A percentile compares a stretch with the other conserved stretches of the same genome.
Conservation (phyloP, 2,113 vertebrate genomes). For the Herpetotheres cachinnans region DNA sequence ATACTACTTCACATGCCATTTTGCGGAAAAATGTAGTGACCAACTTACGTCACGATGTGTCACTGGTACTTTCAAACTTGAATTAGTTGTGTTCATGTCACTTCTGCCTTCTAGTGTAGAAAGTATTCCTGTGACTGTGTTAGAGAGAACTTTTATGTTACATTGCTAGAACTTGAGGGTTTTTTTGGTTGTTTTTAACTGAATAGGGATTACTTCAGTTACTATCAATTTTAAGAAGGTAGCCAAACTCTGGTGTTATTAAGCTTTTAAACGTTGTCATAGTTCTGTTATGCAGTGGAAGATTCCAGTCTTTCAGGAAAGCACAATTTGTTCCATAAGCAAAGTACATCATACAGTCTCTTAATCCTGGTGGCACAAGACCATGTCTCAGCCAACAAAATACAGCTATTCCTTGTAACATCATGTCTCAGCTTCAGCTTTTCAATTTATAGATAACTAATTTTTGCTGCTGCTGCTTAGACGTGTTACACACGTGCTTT, state of each 20-base stretch:
- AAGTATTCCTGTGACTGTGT: neutral
- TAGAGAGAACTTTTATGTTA: neutral
- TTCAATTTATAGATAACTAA: neutral
- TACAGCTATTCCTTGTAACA: neutral
- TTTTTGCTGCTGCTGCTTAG: neutral
- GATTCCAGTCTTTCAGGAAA: neutral
- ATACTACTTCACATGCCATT: accelerated
- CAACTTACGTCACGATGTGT: accelerated
- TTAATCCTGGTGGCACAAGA: neutral
- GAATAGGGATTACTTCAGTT: neutral
- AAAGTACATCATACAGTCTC: neutral
- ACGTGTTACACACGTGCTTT: neutral
- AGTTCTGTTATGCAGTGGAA: neutral
- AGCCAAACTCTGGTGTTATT: neutral
- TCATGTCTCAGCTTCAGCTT: neutral
- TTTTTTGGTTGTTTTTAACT: neutral
- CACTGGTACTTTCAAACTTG: neutral
- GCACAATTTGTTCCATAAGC: neutral
- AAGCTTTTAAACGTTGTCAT: neutral
- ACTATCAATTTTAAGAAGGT: neutral
- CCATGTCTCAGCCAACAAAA: neutral
- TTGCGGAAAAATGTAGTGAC: neutral
- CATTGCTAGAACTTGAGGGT: neutral
- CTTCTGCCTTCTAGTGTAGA: neutral
- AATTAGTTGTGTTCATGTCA: neutral